A percentile compares a stretch with the other conserved stretches of the same genome.
Evolutionary conservation across 2,888 invertebrate genomes (phyloP).

Genomic region (Apantesis nais): DNA sequence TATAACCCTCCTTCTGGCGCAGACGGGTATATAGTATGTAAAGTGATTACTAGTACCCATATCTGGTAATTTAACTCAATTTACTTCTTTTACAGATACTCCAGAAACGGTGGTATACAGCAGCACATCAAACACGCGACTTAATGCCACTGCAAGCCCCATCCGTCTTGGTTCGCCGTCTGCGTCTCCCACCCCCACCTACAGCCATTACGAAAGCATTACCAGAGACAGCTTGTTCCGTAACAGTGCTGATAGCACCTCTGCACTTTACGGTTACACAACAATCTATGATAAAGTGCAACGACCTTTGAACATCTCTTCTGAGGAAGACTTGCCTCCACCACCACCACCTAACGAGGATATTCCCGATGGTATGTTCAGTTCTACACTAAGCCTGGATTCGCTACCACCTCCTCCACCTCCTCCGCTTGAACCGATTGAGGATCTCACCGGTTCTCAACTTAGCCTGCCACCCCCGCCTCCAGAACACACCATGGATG

Average conservation of each 20-base stretch:
- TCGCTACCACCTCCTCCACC: conserved; percentile 94
- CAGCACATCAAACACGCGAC: conserved; percentile 48
- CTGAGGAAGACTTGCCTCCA: conserved; percentile 82
- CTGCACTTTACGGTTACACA: conserved; percentile 76
- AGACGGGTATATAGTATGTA: not conserved
- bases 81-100: conserved; percentile 55
- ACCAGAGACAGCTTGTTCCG: conserved; percentile 63
- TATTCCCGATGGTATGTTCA: conserved; percentile 85
- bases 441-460: conserved; percentile 89
- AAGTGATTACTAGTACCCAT: not conserved
- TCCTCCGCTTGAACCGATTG: conserved; percentile 87
- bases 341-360: conserved; percentile 90
- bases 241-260: conserved; percentile 65
- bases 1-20: too few relatives aligned
- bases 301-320: conserved; percentile 57
- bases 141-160: conserved; percentile 58
- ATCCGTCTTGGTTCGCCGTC: conserved; percentile 58
- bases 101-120: conserved; percentile 59
- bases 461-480: conserved; percentile 92
- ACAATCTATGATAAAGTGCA: conserved; percentile 80
- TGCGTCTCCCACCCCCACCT: conserved; percentile 64
- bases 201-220: conserved; percentile 70
- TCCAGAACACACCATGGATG: conserved; percentile 79
- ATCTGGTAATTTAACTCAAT: not conserved
- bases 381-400: conserved; percentile 91